phyloP scores from a whole-genome alignment of 2,888 invertebrate genomes.

The Nasonovia ribisnigri region DNA sequence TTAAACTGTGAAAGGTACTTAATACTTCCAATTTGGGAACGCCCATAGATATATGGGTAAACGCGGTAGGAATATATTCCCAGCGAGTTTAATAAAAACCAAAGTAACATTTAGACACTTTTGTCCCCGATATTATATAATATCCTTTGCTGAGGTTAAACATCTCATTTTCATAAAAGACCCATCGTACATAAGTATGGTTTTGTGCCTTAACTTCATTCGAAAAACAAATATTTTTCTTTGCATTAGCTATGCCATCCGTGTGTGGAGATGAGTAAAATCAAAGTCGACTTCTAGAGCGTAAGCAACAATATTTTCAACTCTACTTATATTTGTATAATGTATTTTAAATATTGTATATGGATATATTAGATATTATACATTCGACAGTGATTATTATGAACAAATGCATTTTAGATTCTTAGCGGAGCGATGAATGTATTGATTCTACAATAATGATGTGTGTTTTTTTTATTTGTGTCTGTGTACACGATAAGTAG shows the following conservation, averaged over 20 bases:
- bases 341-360: too few relatives aligned
- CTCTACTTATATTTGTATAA: neutral
- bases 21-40: neutral
- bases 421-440: too few relatives aligned
- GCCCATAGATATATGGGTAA: neutral
- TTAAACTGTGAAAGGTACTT: neutral
- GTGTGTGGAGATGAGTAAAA: neutral
- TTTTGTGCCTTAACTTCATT: too few relatives aligned
- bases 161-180: neutral
- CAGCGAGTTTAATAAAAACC: neutral
- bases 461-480: too few relatives aligned
- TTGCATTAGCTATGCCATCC: neutral
- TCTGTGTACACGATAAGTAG: too few relatives aligned
- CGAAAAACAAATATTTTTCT: neutral
- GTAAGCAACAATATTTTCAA: neutral
- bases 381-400: too few relatives aligned
- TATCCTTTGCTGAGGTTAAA: neutral
- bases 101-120: neutral
- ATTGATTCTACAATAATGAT: too few relatives aligned
- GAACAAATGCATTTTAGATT: too few relatives aligned
- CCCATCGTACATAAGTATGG: neutral
- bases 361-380: too few relatives aligned
- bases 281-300: neutral
- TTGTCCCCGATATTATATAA: neutral
- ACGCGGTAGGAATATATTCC: too few relatives aligned